Percentiles rank a stretch among this genome's conserved stretches.
These are phyloP conservation scores for Glyptemys insculpta DNA, from an alignment of 2,797 vertebrate genomes.

Conservation along the genomic window DNA sequence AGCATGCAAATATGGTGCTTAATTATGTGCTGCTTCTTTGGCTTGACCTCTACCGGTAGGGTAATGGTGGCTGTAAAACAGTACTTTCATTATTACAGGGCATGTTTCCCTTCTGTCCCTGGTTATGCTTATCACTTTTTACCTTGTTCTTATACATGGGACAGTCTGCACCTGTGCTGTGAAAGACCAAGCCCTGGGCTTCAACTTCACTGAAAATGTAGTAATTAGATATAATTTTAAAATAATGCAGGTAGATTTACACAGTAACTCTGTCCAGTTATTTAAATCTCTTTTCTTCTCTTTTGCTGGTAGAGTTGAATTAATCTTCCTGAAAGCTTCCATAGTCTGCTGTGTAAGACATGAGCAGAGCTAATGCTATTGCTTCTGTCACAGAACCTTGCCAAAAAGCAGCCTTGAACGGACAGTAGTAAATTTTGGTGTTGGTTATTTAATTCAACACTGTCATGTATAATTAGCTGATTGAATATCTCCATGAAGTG, in stretches of 20 bases:
- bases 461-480: constrained; percentile 67
- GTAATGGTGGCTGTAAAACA: not conserved
- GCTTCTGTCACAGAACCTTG: constrained; percentile 66
- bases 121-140: not conserved
- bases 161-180: not conserved
- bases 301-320: constrained; percentile 66
- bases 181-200: not conserved
- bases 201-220: not conserved
- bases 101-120: not conserved
- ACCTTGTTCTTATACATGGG: not conserved
- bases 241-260: constrained; percentile 46
- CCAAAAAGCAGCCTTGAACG: constrained; percentile 56
- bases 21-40: not conserved
- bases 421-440: constrained; percentile 69
- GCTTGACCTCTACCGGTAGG: not conserved
- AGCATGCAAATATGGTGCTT: not conserved
- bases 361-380: constrained; percentile 64
- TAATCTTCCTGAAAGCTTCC: constrained; percentile 76
- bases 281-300: constrained; percentile 44
- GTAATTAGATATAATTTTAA: constrained; percentile 27
- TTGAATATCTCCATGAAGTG: constrained; percentile 47
- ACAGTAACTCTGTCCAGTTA: constrained; percentile 48
- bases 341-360: constrained; percentile 45
- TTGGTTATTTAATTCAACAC: constrained; percentile 58
- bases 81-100: not conserved